These are phyloP conservation scores for Nyctibius bracteatus DNA, from an alignment of 2,113 vertebrate species.

Conservation along the genomic window DNA sequence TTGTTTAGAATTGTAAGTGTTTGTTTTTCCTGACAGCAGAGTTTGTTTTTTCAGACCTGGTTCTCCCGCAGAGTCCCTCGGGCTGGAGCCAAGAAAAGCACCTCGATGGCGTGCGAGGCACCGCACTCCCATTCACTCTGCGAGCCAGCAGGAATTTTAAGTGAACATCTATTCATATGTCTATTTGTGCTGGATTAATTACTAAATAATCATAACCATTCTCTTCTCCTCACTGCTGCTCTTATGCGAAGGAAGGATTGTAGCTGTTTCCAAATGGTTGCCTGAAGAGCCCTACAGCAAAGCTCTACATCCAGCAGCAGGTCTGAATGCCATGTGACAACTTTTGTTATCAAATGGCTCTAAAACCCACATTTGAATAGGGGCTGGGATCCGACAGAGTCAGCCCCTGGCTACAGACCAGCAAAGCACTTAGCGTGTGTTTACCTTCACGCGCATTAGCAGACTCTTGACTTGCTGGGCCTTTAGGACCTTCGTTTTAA, in stretches of 20 bases:
- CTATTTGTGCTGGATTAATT: background rate
- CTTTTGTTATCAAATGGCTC: background rate
- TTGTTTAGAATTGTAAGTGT: background rate
- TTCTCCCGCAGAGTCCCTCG: background rate
- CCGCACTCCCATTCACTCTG: fast-evolving
- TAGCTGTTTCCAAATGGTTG: background rate
- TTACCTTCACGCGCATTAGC: fast-evolving
- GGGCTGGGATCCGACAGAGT: background rate
- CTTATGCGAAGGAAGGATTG: background rate
- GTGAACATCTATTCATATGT: background rate
- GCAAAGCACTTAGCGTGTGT: background rate
- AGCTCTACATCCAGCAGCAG: background rate
- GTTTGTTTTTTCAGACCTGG: background rate
- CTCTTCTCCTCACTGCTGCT: background rate
- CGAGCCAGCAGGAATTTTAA: background rate
- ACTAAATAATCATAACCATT: background rate
- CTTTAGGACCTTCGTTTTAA: fast-evolving
- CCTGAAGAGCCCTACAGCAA: background rate
- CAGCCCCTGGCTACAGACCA: background rate
- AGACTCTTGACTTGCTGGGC: background rate
- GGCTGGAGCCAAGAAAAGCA: background rate
- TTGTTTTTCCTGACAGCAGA: background rate
- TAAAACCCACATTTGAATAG: fast-evolving
- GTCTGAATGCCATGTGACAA: fast-evolving
- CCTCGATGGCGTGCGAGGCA: fast-evolving